These are phyloP conservation scores for Ariolimax columbianus DNA, from an alignment of 2,888 invertebrate genomes.

Conservation along the genomic window DNA sequence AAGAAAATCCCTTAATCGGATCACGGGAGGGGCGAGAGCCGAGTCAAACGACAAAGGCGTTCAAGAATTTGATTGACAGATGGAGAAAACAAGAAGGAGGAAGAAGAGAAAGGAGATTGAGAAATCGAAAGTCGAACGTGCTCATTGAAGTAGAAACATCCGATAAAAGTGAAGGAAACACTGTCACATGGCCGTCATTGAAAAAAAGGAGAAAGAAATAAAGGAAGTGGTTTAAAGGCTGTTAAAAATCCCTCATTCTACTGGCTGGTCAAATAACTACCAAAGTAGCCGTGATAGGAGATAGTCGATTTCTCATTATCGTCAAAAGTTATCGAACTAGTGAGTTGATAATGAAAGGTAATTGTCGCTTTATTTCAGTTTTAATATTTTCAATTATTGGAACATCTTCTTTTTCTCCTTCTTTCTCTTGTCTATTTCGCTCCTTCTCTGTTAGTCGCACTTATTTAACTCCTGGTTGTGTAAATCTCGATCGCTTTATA, in stretches of 20 bases:
- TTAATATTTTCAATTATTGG: too few species aligned
- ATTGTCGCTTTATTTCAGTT: too few species aligned
- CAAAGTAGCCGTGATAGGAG: too few species aligned
- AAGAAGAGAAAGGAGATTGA: background rate
- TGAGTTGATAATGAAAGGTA: too few species aligned
- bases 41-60: conserved; percentile 16
- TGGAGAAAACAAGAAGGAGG: background rate
- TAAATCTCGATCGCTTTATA: too few species aligned
- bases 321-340: too few species aligned
- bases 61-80: conserved; percentile 32
- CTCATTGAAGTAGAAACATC: conserved; percentile 18
- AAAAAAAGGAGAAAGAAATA: background rate
- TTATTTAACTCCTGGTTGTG: too few species aligned
- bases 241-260: background rate
- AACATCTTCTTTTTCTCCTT: too few species aligned
- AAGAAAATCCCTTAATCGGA: conserved; percentile 30
- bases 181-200: background rate
- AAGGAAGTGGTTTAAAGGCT: background rate
- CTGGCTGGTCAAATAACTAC: too few species aligned
- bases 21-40: conserved; percentile 15
- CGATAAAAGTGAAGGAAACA: conserved; percentile 19
- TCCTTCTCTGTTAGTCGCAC: too few species aligned
- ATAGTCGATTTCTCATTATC: too few species aligned
- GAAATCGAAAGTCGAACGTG: conserved; percentile 31
- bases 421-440: too few species aligned